Evolutionary conservation across 2,797 vertebrate genomes (phyloP).

Genomic region (Sebastes jordani): DNA sequence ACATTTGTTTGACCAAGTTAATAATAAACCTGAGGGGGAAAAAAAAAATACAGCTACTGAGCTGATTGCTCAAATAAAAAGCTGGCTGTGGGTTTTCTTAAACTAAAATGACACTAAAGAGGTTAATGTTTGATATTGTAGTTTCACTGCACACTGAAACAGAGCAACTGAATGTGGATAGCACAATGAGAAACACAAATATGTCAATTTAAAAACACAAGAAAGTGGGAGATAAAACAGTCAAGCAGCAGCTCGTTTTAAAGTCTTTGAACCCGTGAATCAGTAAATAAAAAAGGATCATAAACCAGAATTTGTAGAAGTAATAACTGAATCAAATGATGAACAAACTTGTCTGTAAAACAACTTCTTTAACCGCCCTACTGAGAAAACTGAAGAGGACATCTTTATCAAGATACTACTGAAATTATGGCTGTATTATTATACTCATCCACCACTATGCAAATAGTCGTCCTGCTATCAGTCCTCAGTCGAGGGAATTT

Average conservation of each 20-base stretch:
- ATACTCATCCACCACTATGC: neutral
- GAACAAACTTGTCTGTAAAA: slow-evolving; percentile 3
- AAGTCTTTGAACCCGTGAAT: neutral
- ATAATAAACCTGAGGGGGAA: slow-evolving; percentile 54
- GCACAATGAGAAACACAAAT: neutral
- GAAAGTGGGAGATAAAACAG: neutral
- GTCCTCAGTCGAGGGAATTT: neutral
- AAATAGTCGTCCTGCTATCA: neutral
- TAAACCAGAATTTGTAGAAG: neutral
- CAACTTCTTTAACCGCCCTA: neutral
- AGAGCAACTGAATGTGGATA: neutral
- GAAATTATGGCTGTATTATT: neutral
- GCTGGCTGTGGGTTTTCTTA: neutral
- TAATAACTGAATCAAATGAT: neutral
- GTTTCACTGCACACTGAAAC: neutral
- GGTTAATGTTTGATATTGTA: neutral
- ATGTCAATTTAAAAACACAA: neutral
- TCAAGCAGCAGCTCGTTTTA: neutral
- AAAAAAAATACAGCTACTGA: neutral
- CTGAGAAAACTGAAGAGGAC: neutral
- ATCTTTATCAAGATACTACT: neutral
- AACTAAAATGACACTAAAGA: neutral
- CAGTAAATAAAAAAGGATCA: neutral
- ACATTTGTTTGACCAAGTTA: slow-evolving; percentile 59
- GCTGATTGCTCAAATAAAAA: slow-evolving; percentile 23